Evolutionary conservation across 2,797 vertebrate genomes (phyloP), one percentile per base, ranked within the genome.

Genomic region (Phataginus tricuspis): DNA sequence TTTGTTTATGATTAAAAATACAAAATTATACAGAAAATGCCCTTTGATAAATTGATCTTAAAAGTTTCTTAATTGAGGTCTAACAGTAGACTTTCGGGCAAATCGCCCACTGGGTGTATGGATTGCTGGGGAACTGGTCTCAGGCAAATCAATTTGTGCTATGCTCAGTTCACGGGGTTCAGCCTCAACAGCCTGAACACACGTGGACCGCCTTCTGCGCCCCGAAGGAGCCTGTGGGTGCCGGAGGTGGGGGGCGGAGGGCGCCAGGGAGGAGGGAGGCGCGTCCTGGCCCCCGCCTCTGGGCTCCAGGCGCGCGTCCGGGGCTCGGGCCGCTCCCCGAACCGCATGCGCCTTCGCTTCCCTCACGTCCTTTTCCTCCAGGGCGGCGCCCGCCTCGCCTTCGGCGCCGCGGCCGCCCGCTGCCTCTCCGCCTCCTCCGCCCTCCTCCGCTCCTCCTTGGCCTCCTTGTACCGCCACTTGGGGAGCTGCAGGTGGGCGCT

Each of bases 381-480:
- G 42, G 93, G 98, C 49, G 97, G 97, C 0, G 93, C 92, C 77
- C 99, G 99, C 97, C 89, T 98, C 45, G 98, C 99, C 37, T 98
- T 99, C 77, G 98, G 94, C 0, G 98, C 98, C 16, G 98, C 98
- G n/a, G 99, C 99, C 79, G 97, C 97, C 96, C 98, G 99, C 95
- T 97, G 99, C 97, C 98, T 99, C 97, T 99, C 99, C 0, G 97
- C 97, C 72, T 99, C 99, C 80, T 99, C 99, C 0, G 99, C 99
- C 98, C 98, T 99, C 98, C 96, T 99, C 96, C 99, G 98, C 84
- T 99, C 99, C 92, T 99, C 99, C 96, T 99, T 99, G 4, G 99
- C 97, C 96, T 99, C 99, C 98, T 99, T 99, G 98, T 99, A 99
- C 27, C 99, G 98, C 99, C 99, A 99, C 96, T 99, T 99, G 91